Base-by-base conservation (phyloP, 2,113 vertebrate genomes). In the Larimichthys polyactis region DNA sequence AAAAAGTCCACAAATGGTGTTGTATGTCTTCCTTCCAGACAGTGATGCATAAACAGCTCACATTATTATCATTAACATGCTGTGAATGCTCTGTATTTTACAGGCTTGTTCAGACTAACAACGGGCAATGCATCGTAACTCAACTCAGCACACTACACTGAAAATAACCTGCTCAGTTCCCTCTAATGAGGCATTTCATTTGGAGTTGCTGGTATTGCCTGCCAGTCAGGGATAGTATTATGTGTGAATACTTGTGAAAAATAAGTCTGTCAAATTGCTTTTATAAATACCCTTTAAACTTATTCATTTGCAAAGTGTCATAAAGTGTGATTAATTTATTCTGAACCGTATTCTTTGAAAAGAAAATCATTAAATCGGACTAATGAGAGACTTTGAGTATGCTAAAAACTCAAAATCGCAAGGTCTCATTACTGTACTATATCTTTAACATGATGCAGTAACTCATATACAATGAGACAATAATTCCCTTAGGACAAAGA, bases 201-300 rank as follows among this genome's bases (percentile, higher is more conserved):
- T 78, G 11, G 74, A 66, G 79, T 74, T 32, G 51, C 17, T 54
- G 24, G 8, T 57, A 59, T 69, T 64, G 17, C 68, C 24, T 65
- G 69, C 11, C 58, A 62, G 17, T 77, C 32, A 70, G 51, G 44
- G 69, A 62, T 44, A 51, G 40, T 57, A 10, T 79, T 81, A 48
- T 60, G 24, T 65, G 17, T 20, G 24, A 46, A 48, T 11, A 16
- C 20, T 8, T 46, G 40, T 29, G 48, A 80, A 27, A 71, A 85
- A 76, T 51, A 64, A 70, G 55, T 46, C 64, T 29, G 43, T 73
- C 19, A 73, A 72, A 79, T 68, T 48, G 62, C 60, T 58, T 82
- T 69, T 19, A 68, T 22, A 49, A 79, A 69, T 59, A 65, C n/a
- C 51, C 49, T 64, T 79, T 70, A 69, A 73, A 82, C 71, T 65